phyloP scores from a whole-genome alignment of 2,113 vertebrate species.

The Pao palembangensis region DNA sequence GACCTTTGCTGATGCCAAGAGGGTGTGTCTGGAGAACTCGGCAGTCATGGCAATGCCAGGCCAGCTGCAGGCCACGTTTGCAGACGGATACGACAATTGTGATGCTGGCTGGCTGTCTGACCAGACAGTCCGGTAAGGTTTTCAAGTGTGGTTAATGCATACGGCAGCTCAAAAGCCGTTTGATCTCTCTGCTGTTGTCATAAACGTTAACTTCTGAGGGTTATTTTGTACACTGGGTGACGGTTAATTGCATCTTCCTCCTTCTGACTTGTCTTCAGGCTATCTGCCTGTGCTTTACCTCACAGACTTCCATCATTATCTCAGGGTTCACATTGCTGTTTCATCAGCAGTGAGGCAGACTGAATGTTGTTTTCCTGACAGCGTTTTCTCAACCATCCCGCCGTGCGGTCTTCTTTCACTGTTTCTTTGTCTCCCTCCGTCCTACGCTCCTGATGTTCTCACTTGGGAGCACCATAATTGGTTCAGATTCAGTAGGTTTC shows the following conservation, averaged over 20 bases:
- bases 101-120: constrained; percentile 95
- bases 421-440: constrained; percentile 24
- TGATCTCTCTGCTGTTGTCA: background rate
- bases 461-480: constrained; percentile 65
- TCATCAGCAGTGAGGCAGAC: constrained; percentile 21
- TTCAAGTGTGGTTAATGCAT: background rate
- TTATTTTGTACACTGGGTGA: constrained; percentile 9
- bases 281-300: constrained; percentile 6
- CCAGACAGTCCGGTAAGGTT: constrained; percentile 83
- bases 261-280: constrained; percentile 28
- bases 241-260: constrained; percentile 14
- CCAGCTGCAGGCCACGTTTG: constrained; percentile 90
- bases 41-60: constrained; percentile 80
- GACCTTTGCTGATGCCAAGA: constrained; percentile 80
- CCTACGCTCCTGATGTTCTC: constrained; percentile 39
- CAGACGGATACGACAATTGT: constrained; percentile 94
- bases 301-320: constrained; percentile 19
- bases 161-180: background rate
- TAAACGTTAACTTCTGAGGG: too few species aligned
- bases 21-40: constrained; percentile 84
- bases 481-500: constrained; percentile 55
- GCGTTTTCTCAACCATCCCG: constrained; percentile 24
- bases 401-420: background rate
- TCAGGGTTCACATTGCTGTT: constrained; percentile 26
- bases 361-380: constrained; percentile 26